Evolutionary conservation across 2,888 invertebrate genomes (phyloP).

Genomic region (Diarsia rubi): DNA sequence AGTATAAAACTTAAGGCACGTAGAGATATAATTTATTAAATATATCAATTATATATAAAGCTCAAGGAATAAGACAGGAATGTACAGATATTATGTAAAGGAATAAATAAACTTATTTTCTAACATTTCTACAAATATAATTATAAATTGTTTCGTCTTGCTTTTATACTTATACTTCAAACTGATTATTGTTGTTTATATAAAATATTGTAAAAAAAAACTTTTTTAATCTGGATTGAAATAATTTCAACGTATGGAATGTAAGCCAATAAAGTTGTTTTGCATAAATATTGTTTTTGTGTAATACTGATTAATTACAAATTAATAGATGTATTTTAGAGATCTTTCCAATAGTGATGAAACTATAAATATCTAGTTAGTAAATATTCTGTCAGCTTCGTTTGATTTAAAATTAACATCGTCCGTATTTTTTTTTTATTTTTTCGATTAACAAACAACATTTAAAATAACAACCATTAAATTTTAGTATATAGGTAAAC

Average conservation of each 20-base stretch:
- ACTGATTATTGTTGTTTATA: not conserved
- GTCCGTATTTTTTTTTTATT: not conserved
- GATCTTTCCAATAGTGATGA: constrained; percentile 50
- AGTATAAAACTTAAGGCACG: constrained; percentile 33
- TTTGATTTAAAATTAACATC: constrained; percentile 16
- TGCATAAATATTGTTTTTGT: constrained; percentile 6
- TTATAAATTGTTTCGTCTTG: not conserved
- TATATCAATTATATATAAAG: constrained; percentile 13
- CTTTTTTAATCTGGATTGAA: not conserved
- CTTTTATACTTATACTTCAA: not conserved
- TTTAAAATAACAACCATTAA: constrained; percentile 52
- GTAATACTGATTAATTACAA: constrained; percentile 62
- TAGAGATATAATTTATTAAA: constrained; percentile 1
- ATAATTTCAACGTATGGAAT: constrained; percentile 38
- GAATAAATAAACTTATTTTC: constrained; percentile 54
- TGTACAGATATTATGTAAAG: constrained; percentile 50
- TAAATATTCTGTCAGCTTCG: constrained; percentile 1
- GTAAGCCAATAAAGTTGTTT: constrained; percentile 26
- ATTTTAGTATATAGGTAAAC: constrained; percentile 37
- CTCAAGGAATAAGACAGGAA: constrained; percentile 57
- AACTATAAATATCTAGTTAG: constrained; percentile 25
- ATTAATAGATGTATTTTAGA: constrained; percentile 46
- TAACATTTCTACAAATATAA: constrained; percentile 8
- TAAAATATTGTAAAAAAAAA: not conserved
- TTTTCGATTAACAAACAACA: constrained; percentile 40